phyloP scores from a whole-genome alignment of 2,113 vertebrate species.

The Alexandromys fortis region DNA sequence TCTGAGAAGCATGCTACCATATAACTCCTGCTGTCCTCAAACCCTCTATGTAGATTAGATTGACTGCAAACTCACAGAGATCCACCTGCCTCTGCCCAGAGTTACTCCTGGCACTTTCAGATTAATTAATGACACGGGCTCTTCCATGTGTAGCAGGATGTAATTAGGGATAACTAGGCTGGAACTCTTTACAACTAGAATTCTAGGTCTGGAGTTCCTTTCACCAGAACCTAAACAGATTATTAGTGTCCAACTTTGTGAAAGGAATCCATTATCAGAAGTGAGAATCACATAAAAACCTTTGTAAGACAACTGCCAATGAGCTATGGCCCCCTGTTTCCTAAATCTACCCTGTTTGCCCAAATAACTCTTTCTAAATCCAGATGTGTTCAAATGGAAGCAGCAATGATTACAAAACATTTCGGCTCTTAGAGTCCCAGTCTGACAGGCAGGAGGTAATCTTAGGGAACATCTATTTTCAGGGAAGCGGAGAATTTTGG shows the following conservation, averaged over 20 bases:
- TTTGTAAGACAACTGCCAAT: constrained; percentile 41
- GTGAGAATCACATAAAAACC: not conserved
- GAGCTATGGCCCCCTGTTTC: not conserved
- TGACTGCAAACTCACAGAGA: too few species aligned
- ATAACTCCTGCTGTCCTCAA: too few species aligned
- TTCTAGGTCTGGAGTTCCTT: not conserved
- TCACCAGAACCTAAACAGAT: constrained; percentile 15
- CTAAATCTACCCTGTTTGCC: constrained; percentile 6
- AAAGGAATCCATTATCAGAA: constrained; percentile 30
- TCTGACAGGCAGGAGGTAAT: constrained; percentile 42
- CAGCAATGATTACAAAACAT: constrained; percentile 57
- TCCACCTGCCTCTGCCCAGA: too few species aligned
- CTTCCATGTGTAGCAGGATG: not conserved
- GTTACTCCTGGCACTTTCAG: too few species aligned
- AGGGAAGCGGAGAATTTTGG: constrained; percentile 61
- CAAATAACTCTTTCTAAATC: not conserved
- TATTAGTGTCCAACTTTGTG: not conserved
- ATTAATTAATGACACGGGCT: not conserved
- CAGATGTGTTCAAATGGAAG: constrained; percentile 55
- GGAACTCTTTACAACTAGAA: not conserved
- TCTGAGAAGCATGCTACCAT: too few species aligned
- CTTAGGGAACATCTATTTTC: constrained; percentile 51
- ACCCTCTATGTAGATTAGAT: too few species aligned
- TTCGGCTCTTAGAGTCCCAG: constrained; percentile 34
- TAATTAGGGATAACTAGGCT: not conserved